These are phyloP conservation scores for Avahi laniger DNA, from an alignment of 2,797 vertebrate genomes.

Conservation along the genomic window DNA sequence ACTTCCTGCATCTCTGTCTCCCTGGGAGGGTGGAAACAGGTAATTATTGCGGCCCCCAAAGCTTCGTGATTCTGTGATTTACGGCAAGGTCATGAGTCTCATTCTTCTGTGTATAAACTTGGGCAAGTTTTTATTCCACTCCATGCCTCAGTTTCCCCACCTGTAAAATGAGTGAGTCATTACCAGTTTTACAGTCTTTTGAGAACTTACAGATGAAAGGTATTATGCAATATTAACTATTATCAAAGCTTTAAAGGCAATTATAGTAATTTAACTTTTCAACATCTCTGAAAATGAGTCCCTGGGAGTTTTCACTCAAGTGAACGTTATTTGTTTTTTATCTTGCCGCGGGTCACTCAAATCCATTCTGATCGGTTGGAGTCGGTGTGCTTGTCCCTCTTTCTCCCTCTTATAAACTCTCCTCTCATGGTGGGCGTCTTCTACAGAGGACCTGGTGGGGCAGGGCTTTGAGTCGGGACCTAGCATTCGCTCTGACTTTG, in stretches of 20 bases:
- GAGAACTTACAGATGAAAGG: not conserved
- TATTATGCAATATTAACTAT: not conserved
- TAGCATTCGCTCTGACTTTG: not conserved
- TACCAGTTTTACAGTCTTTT: not conserved
- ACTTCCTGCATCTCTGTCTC: not conserved
- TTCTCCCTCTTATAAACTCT: not conserved
- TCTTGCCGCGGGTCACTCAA: not conserved
- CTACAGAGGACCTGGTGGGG: not conserved
- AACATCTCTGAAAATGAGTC: not conserved
- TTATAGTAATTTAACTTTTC: not conserved
- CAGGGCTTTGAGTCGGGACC: not conserved
- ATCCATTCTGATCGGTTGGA: not conserved
- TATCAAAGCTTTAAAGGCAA: not conserved
- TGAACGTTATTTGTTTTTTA: not conserved
- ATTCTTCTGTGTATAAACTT: not conserved
- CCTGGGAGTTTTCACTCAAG: not conserved
- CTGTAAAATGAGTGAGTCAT: not conserved
- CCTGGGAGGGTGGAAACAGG: not conserved
- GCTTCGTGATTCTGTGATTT: not conserved
- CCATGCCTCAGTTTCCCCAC: conserved; percentile 25
- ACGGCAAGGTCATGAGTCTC: not conserved
- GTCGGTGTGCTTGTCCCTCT: not conserved
- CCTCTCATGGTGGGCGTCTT: fast-evolving
- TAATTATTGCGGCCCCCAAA: not conserved
- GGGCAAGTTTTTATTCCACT: not conserved